phyloP scores from a whole-genome alignment of 2,113 vertebrate genomes.

The Vulpes lagopus region DNA sequence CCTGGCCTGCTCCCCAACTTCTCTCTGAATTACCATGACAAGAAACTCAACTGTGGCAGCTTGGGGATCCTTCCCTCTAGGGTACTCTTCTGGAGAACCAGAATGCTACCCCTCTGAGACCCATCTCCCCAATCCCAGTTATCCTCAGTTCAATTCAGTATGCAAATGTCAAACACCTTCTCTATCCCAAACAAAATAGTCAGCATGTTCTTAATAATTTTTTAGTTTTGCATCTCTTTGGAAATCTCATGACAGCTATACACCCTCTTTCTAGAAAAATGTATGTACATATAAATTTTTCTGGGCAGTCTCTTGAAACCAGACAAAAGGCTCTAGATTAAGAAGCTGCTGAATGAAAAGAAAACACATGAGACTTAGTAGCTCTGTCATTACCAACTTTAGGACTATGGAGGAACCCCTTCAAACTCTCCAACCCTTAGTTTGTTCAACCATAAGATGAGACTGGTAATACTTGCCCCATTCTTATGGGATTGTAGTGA shows the following conservation, averaged over 20 bases:
- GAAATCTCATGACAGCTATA: background rate
- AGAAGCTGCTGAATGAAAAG: background rate
- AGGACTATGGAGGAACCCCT: rapidly evolving
- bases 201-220: background rate
- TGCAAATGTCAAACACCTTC: background rate
- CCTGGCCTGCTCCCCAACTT: background rate
- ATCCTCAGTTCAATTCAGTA: background rate
- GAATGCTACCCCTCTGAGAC: background rate
- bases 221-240: background rate
- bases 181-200: background rate
- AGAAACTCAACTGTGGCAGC: background rate
- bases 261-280: background rate
- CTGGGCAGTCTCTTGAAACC: background rate
- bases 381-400: background rate
- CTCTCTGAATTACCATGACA: background rate
- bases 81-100: background rate
- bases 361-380: background rate
- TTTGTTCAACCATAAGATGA: background rate
- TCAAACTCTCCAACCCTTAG: background rate
- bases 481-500: background rate
- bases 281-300: background rate
- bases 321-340: background rate
- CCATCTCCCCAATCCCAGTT: background rate
- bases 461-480: background rate
- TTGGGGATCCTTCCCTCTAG: background rate